Conservation (phyloP, 2,888 invertebrate species). For the Anaspis maculata region DNA sequence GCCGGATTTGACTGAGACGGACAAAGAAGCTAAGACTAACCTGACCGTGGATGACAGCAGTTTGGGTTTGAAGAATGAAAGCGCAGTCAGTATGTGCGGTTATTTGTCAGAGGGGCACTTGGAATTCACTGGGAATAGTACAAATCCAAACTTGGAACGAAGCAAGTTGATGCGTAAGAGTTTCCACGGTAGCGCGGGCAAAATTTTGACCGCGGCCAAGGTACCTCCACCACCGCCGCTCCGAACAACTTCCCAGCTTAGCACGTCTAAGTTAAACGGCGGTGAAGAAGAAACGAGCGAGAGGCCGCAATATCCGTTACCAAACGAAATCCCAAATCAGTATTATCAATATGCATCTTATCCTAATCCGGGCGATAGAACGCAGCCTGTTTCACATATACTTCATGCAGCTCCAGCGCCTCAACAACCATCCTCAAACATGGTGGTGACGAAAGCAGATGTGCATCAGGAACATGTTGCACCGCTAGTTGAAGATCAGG, state of each 20-base stretch:
- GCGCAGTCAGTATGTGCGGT: constrained; percentile 58
- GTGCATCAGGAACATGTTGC: constrained; percentile 77
- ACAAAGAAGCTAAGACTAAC: constrained; percentile 36
- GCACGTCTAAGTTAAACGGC: constrained; percentile 54
- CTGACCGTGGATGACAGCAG: constrained; percentile 68
- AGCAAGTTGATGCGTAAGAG: constrained; percentile 85
- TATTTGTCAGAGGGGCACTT: constrained; percentile 83
- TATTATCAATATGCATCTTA: constrained; percentile 40
- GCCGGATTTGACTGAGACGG: constrained; percentile 81
- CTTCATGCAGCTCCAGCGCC: not conserved
- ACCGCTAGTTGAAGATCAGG: constrained; percentile 44
- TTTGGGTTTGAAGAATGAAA: constrained; percentile 56
- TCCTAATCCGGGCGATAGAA: constrained; percentile 14
- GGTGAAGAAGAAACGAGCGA: constrained; percentile 43
- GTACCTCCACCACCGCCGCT: constrained; percentile 80
- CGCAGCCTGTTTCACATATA: not conserved
- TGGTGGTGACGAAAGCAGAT: constrained; percentile 74
- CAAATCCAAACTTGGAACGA: constrained; percentile 76
- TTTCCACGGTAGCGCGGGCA: constrained; percentile 76
- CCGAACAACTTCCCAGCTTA: constrained; percentile 79
- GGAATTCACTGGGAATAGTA: constrained; percentile 58
- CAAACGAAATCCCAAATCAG: constrained; percentile 31
- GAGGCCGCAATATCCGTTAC: constrained; percentile 43
- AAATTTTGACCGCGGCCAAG: constrained; percentile 73
- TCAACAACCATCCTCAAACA: constrained; percentile 20